Base-by-base conservation (phyloP, 2,888 invertebrate genomes). In the Cinara cedri region DNA sequence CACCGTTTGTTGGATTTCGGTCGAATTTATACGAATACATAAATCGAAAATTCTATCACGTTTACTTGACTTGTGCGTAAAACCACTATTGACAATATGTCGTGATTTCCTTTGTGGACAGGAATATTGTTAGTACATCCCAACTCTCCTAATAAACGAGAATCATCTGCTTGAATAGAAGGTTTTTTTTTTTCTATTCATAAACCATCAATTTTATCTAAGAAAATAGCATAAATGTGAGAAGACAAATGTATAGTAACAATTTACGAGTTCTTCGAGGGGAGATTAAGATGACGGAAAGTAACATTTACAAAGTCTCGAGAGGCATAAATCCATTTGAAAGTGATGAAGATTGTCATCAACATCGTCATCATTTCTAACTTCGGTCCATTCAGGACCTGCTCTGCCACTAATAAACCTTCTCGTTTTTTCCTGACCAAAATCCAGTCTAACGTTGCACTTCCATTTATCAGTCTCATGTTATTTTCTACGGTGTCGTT, bases 21-120 rank as follows among this genome's bases (percentile, higher is more conserved):
- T n/a, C n/a, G n/a, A n/a, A n/a, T n/a, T n/a, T n/a, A n/a, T n/a
- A n/a, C n/a, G n/a, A n/a, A n/a, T n/a, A n/a, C n/a, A n/a, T n/a
- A n/a, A n/a, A n/a, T n/a, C n/a, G n/a, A n/a, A n/a, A n/a, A n/a
- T n/a, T n/a, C n/a, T n/a, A n/a, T n/a, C n/a, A n/a, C n/a, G n/a
- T n/a, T n/a, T n/a, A n/a, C n/a, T n/a, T n/a, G n/a, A n/a, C n/a
- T n/a, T n/a, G n/a, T n/a, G n/a, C n/a, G 60, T 60, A 26, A 60
- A 10, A 60, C 60, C 60, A 11, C 60, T 60, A 26, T 13, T 60
- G 14, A 16, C 9, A 13, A 60, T 60, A 26, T 26, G 60, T 21
- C 26, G 26, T 26, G 60, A 60, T 60, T 60, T 4, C 60, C 60
- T 26, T 60, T 60, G 26, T 60, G 60, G 60, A 60, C 60, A 26